phyloP scores from a whole-genome alignment of 2,888 invertebrate species.

The Rhopalosiphum nymphaeae region DNA sequence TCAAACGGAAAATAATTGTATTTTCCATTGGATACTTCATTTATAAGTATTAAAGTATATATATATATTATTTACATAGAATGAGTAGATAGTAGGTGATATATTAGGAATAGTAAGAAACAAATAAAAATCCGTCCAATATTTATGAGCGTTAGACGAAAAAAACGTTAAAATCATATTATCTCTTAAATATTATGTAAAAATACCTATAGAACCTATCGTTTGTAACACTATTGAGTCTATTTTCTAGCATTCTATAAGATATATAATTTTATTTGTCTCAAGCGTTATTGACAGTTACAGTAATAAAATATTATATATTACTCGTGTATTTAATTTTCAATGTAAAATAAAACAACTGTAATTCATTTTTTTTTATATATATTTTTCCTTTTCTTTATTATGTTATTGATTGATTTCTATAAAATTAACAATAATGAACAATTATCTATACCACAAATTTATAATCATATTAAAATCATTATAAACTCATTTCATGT shows the following conservation, averaged over 20 bases:
- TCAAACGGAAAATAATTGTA: neutral
- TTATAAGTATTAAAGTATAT: neutral
- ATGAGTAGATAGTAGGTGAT: neutral
- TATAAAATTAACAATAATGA: neutral
- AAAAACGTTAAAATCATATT: neutral
- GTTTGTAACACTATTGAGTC: neutral
- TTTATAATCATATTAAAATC: too few relatives aligned
- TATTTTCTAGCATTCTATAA: too few relatives aligned
- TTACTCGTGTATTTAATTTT: too few relatives aligned
- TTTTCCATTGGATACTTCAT: neutral
- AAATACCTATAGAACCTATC: neutral
- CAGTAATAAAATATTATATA: too few relatives aligned
- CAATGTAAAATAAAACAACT: too few relatives aligned
- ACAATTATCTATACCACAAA: neutral
- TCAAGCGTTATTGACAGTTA: too few relatives aligned
- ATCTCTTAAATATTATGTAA: neutral
- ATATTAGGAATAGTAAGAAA: neutral
- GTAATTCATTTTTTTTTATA: neutral
- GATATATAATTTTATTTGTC: too few relatives aligned
- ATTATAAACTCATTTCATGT: too few relatives aligned
- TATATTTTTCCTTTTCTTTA: neutral
- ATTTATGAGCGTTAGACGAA: neutral
- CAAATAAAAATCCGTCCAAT: neutral
- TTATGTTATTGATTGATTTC: neutral
- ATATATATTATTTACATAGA: neutral